These are phyloP conservation scores for Lasioglossum figueresi DNA, from an alignment of 2,888 invertebrate genomes.

Conservation along the genomic window DNA sequence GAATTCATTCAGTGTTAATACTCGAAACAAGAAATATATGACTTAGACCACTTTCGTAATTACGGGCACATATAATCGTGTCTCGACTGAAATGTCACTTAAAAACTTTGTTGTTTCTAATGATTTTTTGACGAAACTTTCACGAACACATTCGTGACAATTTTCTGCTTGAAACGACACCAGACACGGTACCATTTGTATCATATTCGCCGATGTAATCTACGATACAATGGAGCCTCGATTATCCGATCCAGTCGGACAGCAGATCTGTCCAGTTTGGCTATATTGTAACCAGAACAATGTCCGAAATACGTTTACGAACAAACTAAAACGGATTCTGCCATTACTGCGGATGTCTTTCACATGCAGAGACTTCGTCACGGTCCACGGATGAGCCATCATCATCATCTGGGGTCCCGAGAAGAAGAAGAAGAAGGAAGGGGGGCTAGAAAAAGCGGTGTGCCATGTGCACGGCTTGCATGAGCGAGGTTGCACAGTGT, in stretches of 20 bases:
- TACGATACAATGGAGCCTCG: not conserved
- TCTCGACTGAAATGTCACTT: no score
- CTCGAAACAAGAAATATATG: no score
- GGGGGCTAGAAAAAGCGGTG: constrained; percentile 58
- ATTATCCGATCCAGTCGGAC: no score
- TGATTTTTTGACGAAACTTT: not conserved
- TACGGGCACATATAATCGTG: no score
- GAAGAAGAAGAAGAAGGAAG: not conserved
- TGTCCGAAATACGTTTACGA: not conserved
- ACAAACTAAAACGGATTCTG: no score
- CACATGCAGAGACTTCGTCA: not conserved
- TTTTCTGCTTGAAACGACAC: not conserved
- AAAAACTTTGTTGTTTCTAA: not conserved
- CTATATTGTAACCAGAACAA: no score
- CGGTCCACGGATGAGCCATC: constrained; percentile 20
- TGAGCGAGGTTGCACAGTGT: constrained; percentile 35
- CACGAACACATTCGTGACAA: not conserved
- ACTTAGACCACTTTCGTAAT: no score
- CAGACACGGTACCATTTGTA: not conserved
- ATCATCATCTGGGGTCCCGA: not conserved
- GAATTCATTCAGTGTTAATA: no score
- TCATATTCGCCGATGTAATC: not conserved
- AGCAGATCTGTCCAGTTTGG: no score
- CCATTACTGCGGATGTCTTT: not conserved
- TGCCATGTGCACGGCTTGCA: constrained; percentile 47